These are phyloP conservation scores for Poliocrania exsul DNA, from an alignment of 2,797 vertebrate genomes.

Conservation along the genomic window DNA sequence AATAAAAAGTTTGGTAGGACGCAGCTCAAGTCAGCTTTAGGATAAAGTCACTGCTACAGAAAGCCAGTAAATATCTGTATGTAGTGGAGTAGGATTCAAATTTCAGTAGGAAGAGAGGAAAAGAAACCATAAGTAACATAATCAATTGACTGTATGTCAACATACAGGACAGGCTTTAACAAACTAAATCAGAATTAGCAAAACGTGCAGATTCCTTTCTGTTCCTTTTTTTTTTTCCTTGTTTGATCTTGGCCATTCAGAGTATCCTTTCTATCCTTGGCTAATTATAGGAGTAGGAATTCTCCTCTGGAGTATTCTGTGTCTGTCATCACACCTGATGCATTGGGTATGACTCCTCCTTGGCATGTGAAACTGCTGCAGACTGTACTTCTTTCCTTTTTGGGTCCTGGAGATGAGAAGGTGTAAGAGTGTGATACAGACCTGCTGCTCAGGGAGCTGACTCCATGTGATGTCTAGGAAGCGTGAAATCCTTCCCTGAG, in stretches of 20 bases:
- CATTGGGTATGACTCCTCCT: slow-evolving; percentile 14
- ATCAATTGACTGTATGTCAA: not conserved
- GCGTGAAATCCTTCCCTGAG: not conserved
- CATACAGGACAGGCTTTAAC: not conserved
- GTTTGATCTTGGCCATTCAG: slow-evolving; percentile 36
- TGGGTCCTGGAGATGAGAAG: not conserved
- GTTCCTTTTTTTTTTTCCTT: not conserved
- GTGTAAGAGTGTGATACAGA: not conserved
- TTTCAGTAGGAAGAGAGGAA: not conserved
- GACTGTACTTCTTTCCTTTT: slow-evolving; percentile 37
- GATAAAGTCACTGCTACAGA: not conserved
- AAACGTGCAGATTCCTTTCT: not conserved
- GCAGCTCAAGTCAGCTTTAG: not conserved
- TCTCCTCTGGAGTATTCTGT: slow-evolving; percentile 37
- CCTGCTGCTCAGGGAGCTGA: not conserved
- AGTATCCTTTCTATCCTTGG: slow-evolving; percentile 13
- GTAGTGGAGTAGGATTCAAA: not conserved
- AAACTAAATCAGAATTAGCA: not conserved
- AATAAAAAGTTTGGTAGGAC: not conserved
- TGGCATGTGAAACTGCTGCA: not conserved
- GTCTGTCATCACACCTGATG: slow-evolving; percentile 57
- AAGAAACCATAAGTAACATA: not conserved
- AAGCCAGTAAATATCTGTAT: not conserved
- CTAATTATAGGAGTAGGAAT: slow-evolving; percentile 30
- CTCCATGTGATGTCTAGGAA: not conserved